These are phyloP conservation scores for Geophilus truncorum DNA, from an alignment of 2,888 invertebrate genomes.

Conservation along the genomic window DNA sequence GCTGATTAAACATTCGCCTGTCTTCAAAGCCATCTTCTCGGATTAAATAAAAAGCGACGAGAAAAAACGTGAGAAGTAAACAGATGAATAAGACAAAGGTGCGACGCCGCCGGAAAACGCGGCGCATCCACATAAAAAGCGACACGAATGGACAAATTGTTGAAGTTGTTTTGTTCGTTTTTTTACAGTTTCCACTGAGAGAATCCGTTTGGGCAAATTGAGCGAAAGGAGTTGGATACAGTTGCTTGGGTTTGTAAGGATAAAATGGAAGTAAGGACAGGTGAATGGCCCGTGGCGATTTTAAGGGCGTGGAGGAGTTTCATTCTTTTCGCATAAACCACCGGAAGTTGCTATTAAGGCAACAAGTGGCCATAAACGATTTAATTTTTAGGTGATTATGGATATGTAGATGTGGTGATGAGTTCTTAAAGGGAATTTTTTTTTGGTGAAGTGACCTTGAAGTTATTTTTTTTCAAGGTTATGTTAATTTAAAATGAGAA, in stretches of 20 bases:
- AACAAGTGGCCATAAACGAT: neutral
- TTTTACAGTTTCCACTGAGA: no score
- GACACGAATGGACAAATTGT: neutral
- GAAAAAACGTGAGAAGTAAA: neutral
- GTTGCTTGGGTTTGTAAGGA: neutral
- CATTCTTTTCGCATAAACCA: neutral
- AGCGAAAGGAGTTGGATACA: no score
- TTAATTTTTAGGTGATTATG: no score
- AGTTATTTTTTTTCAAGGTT: no score
- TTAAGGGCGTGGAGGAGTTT: neutral
- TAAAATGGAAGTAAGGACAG: neutral
- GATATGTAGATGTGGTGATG: no score
- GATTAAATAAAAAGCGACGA: neutral
- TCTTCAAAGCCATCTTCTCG: neutral
- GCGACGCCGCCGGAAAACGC: neutral
- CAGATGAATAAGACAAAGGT: neutral
- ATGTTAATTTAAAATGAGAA: no score
- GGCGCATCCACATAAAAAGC: neutral
- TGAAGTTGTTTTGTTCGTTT: no score
- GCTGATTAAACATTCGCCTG: conserved; percentile 41
- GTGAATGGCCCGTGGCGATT: neutral
- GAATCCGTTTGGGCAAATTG: no score
- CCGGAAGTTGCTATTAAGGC: neutral
- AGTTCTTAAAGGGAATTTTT: no score
- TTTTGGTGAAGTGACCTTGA: no score